phyloP scores from a whole-genome alignment of 2,888 invertebrate genomes.

The Nezara viridula region DNA sequence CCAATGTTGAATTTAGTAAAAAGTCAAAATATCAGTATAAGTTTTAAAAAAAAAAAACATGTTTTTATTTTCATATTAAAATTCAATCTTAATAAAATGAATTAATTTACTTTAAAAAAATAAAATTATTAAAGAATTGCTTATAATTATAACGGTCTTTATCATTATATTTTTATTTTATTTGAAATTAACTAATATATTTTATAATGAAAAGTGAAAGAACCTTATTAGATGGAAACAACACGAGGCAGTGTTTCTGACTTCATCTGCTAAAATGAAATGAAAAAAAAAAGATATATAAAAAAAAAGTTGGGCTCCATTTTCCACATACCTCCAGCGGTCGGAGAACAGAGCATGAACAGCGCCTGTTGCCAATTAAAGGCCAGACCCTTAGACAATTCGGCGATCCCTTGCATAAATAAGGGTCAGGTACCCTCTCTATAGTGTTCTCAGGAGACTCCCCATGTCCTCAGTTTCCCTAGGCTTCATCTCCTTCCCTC shows the following conservation, averaged over 20 bases:
- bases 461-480: neutral
- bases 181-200: no score
- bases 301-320: neutral
- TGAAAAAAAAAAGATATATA: neutral
- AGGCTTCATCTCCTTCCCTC: slow-evolving; percentile 38
- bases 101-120: no score
- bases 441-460: neutral
- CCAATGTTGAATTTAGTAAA: no score
- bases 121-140: no score
- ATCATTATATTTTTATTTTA: no score
- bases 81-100: no score
- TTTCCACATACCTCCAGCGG: neutral
- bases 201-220: neutral
- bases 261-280: neutral
- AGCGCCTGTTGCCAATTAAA: slow-evolving; percentile 33
- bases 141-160: no score
- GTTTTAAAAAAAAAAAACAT: no score
- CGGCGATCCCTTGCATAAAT: slow-evolving; percentile 44
- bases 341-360: slow-evolving; percentile 9
- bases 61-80: no score
- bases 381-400: slow-evolving; percentile 18
- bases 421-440: slow-evolving; percentile 40
- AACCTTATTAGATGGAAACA: neutral
- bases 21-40: no score
- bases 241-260: neutral